A percentile compares a stretch with the other conserved stretches of the same genome.
Evolutionary conservation across 2,797 vertebrate genomes (phyloP).

Genomic region (Dendrocincla tyrannina): DNA sequence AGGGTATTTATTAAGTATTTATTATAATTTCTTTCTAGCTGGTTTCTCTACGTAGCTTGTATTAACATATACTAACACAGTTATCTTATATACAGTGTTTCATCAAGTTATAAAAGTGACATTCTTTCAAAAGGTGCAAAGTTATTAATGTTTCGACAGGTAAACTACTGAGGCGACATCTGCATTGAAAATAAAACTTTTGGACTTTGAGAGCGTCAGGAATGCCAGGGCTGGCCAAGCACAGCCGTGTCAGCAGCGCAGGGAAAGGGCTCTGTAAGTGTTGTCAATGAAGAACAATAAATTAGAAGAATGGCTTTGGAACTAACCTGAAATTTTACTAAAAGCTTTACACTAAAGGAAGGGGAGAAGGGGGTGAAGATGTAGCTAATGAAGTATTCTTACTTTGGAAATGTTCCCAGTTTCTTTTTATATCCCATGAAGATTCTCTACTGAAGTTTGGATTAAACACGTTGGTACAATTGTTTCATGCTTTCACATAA

Average conservation of each 20-base stretch:
- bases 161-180: conserved; percentile 51
- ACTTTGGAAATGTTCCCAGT: not conserved
- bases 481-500: not conserved
- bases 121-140: conserved; percentile 68
- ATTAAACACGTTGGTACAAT: not conserved
- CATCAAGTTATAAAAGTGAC: conserved; percentile 70
- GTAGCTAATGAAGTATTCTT: not conserved
- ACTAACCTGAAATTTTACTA: not conserved
- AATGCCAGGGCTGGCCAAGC: conserved; percentile 7
- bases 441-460: not conserved
- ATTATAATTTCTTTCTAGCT: conserved; percentile 53
- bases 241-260: not conserved
- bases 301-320: not conserved
- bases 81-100: conserved; percentile 69
- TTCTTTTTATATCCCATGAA: not conserved
- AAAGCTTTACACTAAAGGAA: not conserved
- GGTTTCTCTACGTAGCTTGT: conserved; percentile 19
- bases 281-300: conserved; percentile 2
- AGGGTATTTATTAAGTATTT: conserved; percentile 39
- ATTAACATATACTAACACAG: conserved; percentile 66
- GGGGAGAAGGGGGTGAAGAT: not conserved
- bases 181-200: conserved; percentile 14
- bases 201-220: not conserved
- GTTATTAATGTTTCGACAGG: conserved; percentile 47
- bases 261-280: not conserved